A percentile compares a stretch with the other conserved stretches of the same genome.
Evolutionary conservation across 2,113 vertebrate species (phyloP).

Genomic region (Cervus canadensis): DNA sequence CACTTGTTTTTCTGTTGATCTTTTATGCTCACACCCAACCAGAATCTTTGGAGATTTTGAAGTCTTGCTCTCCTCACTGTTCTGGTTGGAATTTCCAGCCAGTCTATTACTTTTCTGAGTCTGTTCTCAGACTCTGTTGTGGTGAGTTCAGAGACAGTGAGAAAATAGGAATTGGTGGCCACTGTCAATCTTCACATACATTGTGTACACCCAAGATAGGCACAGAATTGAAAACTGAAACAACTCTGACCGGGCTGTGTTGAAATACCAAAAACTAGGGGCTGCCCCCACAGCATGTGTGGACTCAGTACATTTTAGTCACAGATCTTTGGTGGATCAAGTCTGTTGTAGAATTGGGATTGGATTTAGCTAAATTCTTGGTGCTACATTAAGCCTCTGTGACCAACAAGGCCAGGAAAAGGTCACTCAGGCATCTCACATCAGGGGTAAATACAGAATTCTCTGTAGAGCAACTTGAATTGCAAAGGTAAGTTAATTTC

Average conservation of each 20-base stretch:
- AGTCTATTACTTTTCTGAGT: background rate
- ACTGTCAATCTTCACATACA: background rate
- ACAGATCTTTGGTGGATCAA: background rate
- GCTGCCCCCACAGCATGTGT: background rate
- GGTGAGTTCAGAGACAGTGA: conserved; percentile 35
- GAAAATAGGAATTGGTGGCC: conserved; percentile 11
- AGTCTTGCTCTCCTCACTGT: background rate
- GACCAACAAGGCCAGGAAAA: conserved; percentile 14
- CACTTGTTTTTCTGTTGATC: background rate
- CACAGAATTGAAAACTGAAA: conserved; percentile 11
- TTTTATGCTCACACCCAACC: background rate
- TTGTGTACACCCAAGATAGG: background rate
- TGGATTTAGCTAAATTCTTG: background rate
- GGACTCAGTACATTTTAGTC: background rate
- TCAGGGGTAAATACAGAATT: background rate
- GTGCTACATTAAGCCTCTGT: background rate
- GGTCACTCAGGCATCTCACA: background rate
- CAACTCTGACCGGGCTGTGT: background rate
- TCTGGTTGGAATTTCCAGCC: background rate
- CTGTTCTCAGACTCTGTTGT: background rate
- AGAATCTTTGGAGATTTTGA: background rate
- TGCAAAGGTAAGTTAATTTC: conserved; percentile 26
- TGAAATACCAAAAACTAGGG: background rate
- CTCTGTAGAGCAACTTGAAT: background rate
- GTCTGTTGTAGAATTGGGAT: background rate